Percentiles rank a stretch among this genome's conserved stretches.
These are phyloP conservation scores for Misgurnus anguillicaudatus DNA, from an alignment of 2,113 vertebrate species.

Conservation along the genomic window DNA sequence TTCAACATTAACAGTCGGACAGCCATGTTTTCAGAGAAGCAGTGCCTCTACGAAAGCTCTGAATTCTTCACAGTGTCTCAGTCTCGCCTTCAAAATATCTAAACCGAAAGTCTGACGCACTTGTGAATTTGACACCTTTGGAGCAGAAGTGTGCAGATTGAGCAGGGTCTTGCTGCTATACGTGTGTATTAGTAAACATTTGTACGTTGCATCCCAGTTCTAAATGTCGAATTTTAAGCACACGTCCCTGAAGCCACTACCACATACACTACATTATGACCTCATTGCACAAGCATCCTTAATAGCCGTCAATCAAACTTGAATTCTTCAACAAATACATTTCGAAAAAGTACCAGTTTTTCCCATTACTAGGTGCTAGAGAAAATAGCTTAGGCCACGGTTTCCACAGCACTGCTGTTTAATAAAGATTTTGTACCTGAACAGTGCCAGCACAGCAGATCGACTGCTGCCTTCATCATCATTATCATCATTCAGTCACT, in stretches of 20 bases:
- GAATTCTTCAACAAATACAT: conserved; percentile 16
- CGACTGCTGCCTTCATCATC: conserved; percentile 45
- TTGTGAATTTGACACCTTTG: conserved; percentile 20
- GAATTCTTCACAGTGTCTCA: conserved; percentile 72
- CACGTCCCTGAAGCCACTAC: conserved; percentile 20
- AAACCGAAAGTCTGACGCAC: conserved; percentile 33
- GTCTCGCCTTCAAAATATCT: conserved; percentile 31
- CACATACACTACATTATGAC: not conserved
- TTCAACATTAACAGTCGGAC: conserved; percentile 62
- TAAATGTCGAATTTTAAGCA: conserved; percentile 15
- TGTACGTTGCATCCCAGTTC: not conserved
- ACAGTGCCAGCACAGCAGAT: conserved; percentile 50
- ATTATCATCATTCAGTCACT: conserved; percentile 54
- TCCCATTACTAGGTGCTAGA: conserved; percentile 12
- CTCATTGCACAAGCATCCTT: conserved; percentile 7
- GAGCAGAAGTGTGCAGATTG: conserved; percentile 9
- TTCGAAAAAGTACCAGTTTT: conserved; percentile 43
- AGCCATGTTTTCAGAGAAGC: conserved; percentile 50
- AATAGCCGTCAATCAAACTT: conserved; percentile 26
- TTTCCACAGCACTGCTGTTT: conserved; percentile 32
- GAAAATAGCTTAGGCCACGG: conserved; percentile 27
- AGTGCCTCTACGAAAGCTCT: conserved; percentile 56
- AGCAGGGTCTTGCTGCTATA: conserved; percentile 6
- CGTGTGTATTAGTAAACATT: not conserved
- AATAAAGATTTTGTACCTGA: conserved; percentile 61